Percentiles rank a stretch among this genome's conserved stretches.
Conservation (phyloP, 2,797 vertebrate genomes). For the Pseudocheirus occidentalis region DNA sequence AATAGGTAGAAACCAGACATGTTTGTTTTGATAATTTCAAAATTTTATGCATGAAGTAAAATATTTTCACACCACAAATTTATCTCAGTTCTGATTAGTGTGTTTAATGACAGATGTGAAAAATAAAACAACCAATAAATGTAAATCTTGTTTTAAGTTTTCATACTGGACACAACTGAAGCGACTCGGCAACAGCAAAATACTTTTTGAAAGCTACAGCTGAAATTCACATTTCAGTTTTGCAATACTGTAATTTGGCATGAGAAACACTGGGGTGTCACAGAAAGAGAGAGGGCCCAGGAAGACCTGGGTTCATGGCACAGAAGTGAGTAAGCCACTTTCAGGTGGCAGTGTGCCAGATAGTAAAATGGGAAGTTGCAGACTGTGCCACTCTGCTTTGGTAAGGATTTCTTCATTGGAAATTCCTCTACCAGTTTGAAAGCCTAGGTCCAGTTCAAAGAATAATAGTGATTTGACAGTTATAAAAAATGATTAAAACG, state of each 20-base stretch:
- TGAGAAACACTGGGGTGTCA: neutral
- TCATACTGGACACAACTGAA: neutral
- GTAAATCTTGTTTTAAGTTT: neutral
- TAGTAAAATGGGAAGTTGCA: neutral
- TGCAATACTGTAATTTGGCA: neutral
- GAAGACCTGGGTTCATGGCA: neutral
- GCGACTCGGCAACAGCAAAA: neutral
- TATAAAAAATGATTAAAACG: neutral
- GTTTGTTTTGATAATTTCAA: constrained; percentile 38
- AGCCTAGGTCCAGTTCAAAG: neutral
- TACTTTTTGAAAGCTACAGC: neutral
- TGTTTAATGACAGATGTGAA: constrained; percentile 41
- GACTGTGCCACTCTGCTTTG: neutral
- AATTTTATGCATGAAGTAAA: constrained; percentile 64
- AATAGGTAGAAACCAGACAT: constrained; percentile 54
- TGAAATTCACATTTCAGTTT: neutral
- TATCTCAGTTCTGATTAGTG: constrained; percentile 60
- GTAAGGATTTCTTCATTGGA: neutral
- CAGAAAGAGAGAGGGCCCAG: neutral
- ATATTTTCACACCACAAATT: constrained; percentile 30
- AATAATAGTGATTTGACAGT: neutral
- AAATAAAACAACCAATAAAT: neutral
- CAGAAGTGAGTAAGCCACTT: neutral
- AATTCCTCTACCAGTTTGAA: neutral
- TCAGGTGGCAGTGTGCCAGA: neutral